Base-by-base conservation (phyloP, 2,797 vertebrate species). In the Microhierax caerulescens region DNA sequence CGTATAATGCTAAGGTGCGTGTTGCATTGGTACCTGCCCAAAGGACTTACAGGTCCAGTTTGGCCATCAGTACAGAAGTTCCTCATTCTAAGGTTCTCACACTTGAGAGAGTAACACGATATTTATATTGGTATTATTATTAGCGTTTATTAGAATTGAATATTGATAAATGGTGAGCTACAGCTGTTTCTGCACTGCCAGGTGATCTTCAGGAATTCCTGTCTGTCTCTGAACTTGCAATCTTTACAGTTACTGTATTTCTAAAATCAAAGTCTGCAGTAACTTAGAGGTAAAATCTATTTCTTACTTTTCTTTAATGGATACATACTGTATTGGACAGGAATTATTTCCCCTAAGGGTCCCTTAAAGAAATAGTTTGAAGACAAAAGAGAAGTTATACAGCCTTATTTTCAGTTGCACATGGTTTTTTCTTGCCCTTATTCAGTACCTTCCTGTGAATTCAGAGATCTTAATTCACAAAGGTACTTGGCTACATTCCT, bases 381-480 rank as follows among this genome's bases (percentile, higher is more conserved):
- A 43, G 37, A 69, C 51, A 63, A 78, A 90, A n/a, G 57, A 86
- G 61, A 48, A 24, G 30, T 72, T 78, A 37, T 24, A 64, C 36
- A 70, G 41, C 61, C 22, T 80, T 65, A 16, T 88, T 95, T 90
- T 83, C 30, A 32, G 51, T 76, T 64, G 34, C 73, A 60, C 3
- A 5, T 75, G n/a, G 72, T 77, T 23, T 48, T 57, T 88, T 90
- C 88, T 70, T 68, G 7, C 61, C 21, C 22, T 84, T 90, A 78
- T 60, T 95, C 76, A 51, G 22, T 73, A 78, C 20, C 47, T 57
- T 37, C n/a, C 37, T 65, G 13, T 68, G 60, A 65, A 39, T 74
- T 93, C 37, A 54, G 89, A 77, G 65, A 77, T 83, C 75, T 93
- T 83, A 65, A 85, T 96, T 91, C 79, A 86, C n/a, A 43, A 54